Conservation (phyloP, 2,888 invertebrate genomes). For the Drosophila rellima region DNA sequence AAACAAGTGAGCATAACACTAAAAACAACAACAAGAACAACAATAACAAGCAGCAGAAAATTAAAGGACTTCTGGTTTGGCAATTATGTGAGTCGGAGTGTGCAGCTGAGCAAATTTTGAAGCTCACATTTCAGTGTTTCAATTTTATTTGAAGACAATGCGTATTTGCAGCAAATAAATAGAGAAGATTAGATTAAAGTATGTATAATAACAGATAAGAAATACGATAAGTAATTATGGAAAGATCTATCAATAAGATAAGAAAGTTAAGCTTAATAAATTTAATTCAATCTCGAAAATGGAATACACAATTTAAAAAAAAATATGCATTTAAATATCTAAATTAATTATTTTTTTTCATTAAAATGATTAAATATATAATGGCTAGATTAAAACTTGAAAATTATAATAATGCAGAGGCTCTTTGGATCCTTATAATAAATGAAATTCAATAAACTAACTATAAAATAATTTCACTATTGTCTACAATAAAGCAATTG, state of each 20-base stretch:
- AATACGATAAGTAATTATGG: not conserved
- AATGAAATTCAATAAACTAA: no score
- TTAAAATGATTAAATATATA: no score
- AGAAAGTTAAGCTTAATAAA: not conserved
- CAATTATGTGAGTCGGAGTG: constrained; percentile 27
- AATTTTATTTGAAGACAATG: constrained; percentile 20
- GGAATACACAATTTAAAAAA: no score
- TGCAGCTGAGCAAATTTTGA: constrained; percentile 36
- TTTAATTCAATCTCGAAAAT: no score
- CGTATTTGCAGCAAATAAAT: constrained; percentile 9
- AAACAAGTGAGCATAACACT: constrained; percentile 25
- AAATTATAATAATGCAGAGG: no score
- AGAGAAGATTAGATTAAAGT: not conserved
- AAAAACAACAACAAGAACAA: constrained; percentile 19
- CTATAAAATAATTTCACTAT: no score
- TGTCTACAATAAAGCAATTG: no score
- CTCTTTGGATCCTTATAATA: no score
- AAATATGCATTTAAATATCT: no score
- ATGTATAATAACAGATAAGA: not conserved
- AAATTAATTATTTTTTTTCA: no score
- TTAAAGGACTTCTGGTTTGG: constrained; percentile 28
- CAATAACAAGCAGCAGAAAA: constrained; percentile 16
- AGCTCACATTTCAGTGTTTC: constrained; percentile 48
- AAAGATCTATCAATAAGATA: not conserved
- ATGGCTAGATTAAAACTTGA: no score